Conservation (phyloP, 2,113 vertebrate species). For the Tachysurus fulvidraco region DNA sequence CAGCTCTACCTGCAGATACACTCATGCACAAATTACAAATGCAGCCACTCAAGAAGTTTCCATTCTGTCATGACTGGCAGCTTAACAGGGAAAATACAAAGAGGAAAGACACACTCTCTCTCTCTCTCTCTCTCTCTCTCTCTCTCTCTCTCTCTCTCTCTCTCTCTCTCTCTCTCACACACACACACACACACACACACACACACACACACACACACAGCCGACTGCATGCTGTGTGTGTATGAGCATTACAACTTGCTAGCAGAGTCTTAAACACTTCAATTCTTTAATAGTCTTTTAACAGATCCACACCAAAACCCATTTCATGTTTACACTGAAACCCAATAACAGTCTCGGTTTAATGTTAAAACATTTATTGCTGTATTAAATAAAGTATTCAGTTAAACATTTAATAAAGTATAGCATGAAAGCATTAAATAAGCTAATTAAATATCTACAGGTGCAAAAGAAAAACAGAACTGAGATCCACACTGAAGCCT, state of each 20-base stretch:
- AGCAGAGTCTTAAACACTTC: background rate
- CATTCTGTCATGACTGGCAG: conserved; percentile 17
- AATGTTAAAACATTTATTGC: background rate
- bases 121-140: too few relatives aligned
- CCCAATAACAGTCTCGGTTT: background rate
- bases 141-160: too few relatives aligned
- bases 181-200: background rate
- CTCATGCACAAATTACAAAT: conserved; percentile 18
- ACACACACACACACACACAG: conserved; percentile 20
- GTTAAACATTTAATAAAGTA: background rate
- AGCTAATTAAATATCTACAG: background rate
- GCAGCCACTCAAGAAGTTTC: conserved; percentile 18
- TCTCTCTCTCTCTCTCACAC: too few relatives aligned
- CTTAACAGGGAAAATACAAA: conserved; percentile 17
- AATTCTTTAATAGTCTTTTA: background rate
- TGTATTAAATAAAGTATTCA: background rate
- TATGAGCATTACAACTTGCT: background rate
- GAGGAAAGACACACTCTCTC: background rate
- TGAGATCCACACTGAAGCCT: background rate
- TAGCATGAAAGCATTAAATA: background rate
- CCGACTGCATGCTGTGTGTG: background rate
- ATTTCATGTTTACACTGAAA: background rate
- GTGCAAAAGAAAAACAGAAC: background rate
- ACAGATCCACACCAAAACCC: background rate
- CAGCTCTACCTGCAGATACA: conserved; percentile 7